Evolutionary conservation across 2,888 invertebrate genomes (phyloP).

Genomic region (Villa cingulata): DNA sequence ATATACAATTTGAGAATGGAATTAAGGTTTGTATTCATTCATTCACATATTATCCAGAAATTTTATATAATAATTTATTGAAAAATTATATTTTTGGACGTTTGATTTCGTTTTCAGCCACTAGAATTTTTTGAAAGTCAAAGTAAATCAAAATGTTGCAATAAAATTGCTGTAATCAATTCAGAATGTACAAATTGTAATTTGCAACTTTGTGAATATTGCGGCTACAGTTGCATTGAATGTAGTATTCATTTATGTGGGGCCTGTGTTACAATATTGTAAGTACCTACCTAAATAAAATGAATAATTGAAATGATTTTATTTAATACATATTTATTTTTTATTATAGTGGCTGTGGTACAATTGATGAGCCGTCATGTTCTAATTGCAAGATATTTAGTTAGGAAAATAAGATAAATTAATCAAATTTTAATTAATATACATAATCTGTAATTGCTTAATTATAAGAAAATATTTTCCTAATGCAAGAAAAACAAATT

Average conservation of each 20-base stretch:
- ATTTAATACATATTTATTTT: not conserved
- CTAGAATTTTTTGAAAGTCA: slow-evolving; percentile 10
- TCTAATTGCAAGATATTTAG: not conserved
- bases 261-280: slow-evolving; percentile 18
- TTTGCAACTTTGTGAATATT: slow-evolving; percentile 17
- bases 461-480: too few species aligned
- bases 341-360: slow-evolving; percentile 5
- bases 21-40: slow-evolving; percentile 10
- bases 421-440: too few species aligned
- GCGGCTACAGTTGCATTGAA: slow-evolving; percentile 15
- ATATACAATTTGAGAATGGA: slow-evolving; percentile 9
- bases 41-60: not conserved
- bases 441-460: too few species aligned
- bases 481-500: too few species aligned
- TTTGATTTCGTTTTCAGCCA: slow-evolving; percentile 7
- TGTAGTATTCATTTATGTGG: slow-evolving; percentile 15
- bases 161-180: slow-evolving; percentile 14
- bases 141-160: slow-evolving; percentile 15
- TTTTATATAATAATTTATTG: not conserved
- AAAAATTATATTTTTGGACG: not conserved
- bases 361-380: not conserved
- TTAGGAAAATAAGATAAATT: too few species aligned
- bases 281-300: slow-evolving; percentile 6
- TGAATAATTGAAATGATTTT: not conserved
- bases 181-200: slow-evolving; percentile 18